Evolutionary conservation across 2,113 vertebrate genomes (phyloP).

Genomic region (Xiphophorus maculatus): DNA sequence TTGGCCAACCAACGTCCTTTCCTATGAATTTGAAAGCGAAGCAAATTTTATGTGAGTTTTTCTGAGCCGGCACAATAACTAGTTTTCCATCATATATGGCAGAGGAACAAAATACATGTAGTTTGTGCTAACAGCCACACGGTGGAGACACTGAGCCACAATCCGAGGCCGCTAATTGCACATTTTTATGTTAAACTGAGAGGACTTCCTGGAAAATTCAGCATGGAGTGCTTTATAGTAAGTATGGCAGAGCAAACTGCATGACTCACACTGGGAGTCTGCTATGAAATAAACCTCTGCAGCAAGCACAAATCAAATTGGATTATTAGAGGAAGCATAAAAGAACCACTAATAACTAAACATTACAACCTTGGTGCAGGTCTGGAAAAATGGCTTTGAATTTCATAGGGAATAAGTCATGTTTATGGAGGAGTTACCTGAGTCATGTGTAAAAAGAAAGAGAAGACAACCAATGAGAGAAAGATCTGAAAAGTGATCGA

Average conservation of each 20-base stretch:
- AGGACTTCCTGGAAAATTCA: background rate
- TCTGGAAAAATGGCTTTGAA: background rate
- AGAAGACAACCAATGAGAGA: too few relatives aligned
- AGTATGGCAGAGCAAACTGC: background rate
- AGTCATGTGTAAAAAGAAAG: too few relatives aligned
- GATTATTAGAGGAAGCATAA: background rate
- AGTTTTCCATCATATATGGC: background rate
- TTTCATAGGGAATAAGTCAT: background rate
- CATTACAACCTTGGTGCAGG: background rate
- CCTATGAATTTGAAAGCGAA: background rate
- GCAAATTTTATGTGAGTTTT: background rate
- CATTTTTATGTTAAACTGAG: background rate
- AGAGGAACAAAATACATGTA: background rate
- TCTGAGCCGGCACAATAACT: background rate
- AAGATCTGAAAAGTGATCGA: too few relatives aligned
- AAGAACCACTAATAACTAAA: background rate
- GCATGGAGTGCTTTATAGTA: background rate
- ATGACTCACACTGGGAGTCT: background rate
- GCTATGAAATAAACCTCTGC: too few relatives aligned
- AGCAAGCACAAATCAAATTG: background rate
- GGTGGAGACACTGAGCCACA: slow-evolving; percentile 42
- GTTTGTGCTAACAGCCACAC: slow-evolving; percentile 3
- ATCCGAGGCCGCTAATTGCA: background rate
- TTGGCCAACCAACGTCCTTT: background rate
- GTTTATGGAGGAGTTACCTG: background rate